Evolutionary conservation across 2,113 vertebrate genomes (phyloP).

Genomic region (Nyctereutes procyonoides): DNA sequence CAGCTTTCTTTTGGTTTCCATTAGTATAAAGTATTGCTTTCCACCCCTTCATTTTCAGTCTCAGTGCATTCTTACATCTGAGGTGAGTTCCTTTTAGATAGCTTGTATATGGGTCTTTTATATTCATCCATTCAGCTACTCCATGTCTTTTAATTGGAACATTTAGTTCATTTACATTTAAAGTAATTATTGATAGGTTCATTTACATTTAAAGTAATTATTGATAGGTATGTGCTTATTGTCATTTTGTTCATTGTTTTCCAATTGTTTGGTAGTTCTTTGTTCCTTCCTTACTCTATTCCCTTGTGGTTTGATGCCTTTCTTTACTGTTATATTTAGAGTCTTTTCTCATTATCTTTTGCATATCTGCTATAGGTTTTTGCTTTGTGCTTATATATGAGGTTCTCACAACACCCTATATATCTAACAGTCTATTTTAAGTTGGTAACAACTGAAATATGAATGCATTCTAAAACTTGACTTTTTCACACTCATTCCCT

Average conservation of each 20-base stretch:
- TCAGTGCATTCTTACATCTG: not conserved
- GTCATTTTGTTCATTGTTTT: not conserved
- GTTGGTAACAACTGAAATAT: not conserved
- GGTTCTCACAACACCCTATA: not conserved
- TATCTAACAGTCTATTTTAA: not conserved
- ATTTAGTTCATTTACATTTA: not conserved
- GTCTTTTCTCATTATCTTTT: not conserved
- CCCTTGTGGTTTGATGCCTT: not conserved
- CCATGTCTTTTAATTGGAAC: not conserved
- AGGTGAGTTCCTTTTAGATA: not conserved
- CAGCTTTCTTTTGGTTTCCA: not conserved
- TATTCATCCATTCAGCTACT: not conserved
- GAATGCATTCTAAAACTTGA: not conserved
- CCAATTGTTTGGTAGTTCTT: not conserved
- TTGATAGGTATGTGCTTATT: not conserved
- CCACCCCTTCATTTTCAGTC: not conserved
- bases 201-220: not conserved
- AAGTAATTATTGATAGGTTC: not conserved
- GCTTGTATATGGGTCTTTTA: not conserved
- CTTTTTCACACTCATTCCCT: not conserved
- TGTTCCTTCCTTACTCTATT: not conserved
- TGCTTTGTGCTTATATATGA: not conserved
- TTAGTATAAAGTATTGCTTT: not conserved
- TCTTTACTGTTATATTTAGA: not conserved
- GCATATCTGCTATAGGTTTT: not conserved